Evolutionary conservation across 2,797 vertebrate genomes (phyloP), one percentile per base, ranked within the genome.

Genomic region (Euphonia xanthogaster): DNA sequence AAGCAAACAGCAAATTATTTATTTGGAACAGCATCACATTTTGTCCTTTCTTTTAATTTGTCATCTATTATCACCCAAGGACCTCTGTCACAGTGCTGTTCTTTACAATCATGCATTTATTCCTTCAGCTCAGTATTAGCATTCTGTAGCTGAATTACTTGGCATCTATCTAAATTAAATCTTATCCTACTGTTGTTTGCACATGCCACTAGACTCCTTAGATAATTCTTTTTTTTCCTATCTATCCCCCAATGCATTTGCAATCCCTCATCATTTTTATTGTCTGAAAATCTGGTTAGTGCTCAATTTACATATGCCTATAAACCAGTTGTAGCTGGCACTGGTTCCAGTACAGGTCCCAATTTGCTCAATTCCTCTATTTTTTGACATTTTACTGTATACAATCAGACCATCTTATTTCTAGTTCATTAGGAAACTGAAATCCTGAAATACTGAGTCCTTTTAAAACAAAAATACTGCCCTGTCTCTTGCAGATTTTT

Each of bases 141-240:
- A 95, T 96, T 96, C 76, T 60, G 42, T 83, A 76, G 93, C 65
- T 88, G 88, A 95, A 95, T 84, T 93, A 94, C 80, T 91, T 58
- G 62, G 79, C 89, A 93, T 91, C 95, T 97, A 96, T 97, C 96
- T 97, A 97, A 97, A 97, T 97, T 96, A 97, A 97, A 97, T 97
- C 94, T 96, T 88, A 90, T 78, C 86, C 92, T 74, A 83, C 62
- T 90, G 93, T 94, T 96, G 88, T 93, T 95, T 97, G 88, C 93
- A 94, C 84, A 93, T 88, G 75, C 77, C 77, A 88, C 75, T 77
- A 83, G 88, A 91, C 93, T 90, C 77, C 68, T 94, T 39, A 90
- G 71, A 92, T 88, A 53, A 90, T 86, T 88, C 48, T 89, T 42
- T 42, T 42, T 73, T 75, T 55, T 61, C 4, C 18, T 62, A 10